Evolutionary conservation across 2,113 vertebrate genomes (phyloP).

Genomic region (Austrofundulus limnaeus): DNA sequence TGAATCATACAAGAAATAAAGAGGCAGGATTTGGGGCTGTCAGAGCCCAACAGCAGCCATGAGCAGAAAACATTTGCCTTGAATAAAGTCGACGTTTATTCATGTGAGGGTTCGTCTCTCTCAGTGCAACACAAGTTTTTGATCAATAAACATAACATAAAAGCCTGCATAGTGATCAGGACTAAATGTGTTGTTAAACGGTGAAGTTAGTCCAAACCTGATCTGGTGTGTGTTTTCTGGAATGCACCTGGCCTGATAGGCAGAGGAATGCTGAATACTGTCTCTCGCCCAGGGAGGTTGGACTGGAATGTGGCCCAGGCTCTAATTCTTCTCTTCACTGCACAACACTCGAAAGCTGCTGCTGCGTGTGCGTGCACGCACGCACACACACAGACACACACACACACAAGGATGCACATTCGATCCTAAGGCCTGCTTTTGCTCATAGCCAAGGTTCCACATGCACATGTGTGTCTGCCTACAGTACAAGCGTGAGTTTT

Average conservation of each 20-base stretch:
- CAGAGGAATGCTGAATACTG: constrained; percentile 77
- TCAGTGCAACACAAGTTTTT: background rate
- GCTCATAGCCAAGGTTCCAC: constrained; percentile 46
- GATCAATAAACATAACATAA: background rate
- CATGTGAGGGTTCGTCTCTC: background rate
- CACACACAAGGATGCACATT: constrained; percentile 32
- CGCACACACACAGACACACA: constrained; percentile 37
- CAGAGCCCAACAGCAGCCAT: constrained; percentile 12
- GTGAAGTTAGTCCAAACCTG: constrained; percentile 19
- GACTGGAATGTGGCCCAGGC: constrained; percentile 79
- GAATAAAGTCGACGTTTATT: constrained; percentile 22
- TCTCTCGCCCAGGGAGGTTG: constrained; percentile 75
- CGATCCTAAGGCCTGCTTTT: constrained; percentile 48
- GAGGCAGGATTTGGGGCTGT: constrained; percentile 51
- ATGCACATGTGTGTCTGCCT: constrained; percentile 47
- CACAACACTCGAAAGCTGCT: constrained; percentile 61
- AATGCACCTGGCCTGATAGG: constrained; percentile 79
- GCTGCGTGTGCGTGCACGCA: constrained; percentile 47
- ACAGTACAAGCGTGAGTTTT: constrained; percentile 9
- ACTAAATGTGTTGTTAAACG: constrained; percentile 14
- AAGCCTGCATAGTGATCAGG: constrained; percentile 13
- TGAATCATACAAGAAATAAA: constrained; percentile 71
- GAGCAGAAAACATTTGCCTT: constrained; percentile 46
- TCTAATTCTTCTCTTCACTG: constrained; percentile 70
- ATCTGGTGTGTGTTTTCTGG: constrained; percentile 54